A percentile compares a stretch with the other conserved stretches of the same genome.
Conservation (phyloP, 2,113 vertebrate genomes). For the Corapipo altera region DNA sequence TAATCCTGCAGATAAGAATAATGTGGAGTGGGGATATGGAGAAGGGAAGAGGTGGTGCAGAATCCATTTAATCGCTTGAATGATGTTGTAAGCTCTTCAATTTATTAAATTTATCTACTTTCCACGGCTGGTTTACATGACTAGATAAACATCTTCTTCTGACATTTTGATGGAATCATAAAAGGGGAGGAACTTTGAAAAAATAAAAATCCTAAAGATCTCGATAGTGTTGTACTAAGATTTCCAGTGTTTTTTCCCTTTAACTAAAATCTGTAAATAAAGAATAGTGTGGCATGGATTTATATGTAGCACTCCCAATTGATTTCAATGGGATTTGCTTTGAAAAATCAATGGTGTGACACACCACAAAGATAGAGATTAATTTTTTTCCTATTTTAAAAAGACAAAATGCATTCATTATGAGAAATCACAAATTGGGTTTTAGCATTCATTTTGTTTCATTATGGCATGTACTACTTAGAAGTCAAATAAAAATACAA, state of each 20-base stretch:
- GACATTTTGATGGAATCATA: constrained; percentile 16
- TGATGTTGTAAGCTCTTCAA: not conserved
- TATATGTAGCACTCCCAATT: not conserved
- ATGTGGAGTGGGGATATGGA: not conserved
- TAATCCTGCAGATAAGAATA: constrained; percentile 50
- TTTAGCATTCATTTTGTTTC: not conserved
- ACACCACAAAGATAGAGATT: not conserved
- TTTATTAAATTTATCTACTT: constrained; percentile 50
- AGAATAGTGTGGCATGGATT: not conserved
- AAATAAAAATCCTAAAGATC: not conserved
- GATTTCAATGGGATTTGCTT: not conserved
- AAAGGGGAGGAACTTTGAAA: not conserved
- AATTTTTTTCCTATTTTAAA: not conserved
- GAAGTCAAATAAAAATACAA: not conserved
- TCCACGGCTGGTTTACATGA: not conserved
- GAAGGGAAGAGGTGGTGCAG: not conserved
- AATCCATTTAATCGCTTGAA: not conserved
- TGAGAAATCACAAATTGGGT: not conserved
- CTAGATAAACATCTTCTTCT: constrained; percentile 28
- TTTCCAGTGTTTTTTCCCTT: not conserved
- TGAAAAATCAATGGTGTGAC: constrained; percentile 12
- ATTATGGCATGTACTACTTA: not conserved
- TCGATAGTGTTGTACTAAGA: not conserved
- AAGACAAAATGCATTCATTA: not conserved
- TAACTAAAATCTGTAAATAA: not conserved